Percentiles rank a stretch among this genome's conserved stretches.
phyloP scores from a whole-genome alignment of 2,888 invertebrate species.

The Hemistola chrysoprasaria region DNA sequence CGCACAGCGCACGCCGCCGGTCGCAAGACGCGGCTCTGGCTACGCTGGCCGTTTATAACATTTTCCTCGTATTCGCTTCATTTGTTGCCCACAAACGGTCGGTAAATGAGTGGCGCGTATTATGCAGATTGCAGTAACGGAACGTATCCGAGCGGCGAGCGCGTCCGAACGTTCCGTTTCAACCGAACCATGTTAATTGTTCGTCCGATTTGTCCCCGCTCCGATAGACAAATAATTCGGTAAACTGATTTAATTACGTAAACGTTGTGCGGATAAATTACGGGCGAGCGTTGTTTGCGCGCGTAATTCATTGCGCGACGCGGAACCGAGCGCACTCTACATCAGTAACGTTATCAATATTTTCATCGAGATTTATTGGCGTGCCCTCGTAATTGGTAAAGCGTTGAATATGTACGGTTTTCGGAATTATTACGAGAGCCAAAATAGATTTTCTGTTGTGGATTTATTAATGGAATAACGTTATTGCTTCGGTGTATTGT shows the following conservation, averaged over 20 bases:
- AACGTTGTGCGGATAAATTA: conserved; percentile 47
- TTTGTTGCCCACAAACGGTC: conserved; percentile 67
- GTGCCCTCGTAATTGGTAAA: conserved; percentile 52
- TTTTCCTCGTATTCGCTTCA: conserved; percentile 59
- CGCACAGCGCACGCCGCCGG: conserved; percentile 22
- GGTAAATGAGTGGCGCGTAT: conserved; percentile 65
- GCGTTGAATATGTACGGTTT: conserved; percentile 36
- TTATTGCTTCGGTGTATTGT: conserved; percentile 10
- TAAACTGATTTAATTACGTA: conserved; percentile 54
- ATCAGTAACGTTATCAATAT: conserved; percentile 61
- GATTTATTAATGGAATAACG: conserved; percentile 24
- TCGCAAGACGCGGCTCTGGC: conserved; percentile 36
- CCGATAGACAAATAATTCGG: conserved; percentile 54
- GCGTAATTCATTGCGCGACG: conserved; percentile 45
- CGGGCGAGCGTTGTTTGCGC: conserved; percentile 44
- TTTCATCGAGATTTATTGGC: conserved; percentile 64
- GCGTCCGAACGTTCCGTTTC: conserved; percentile 28
- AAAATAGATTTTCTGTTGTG: conserved; percentile 31
- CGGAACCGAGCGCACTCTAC: conserved; percentile 34
- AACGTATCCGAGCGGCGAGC: conserved; percentile 46
- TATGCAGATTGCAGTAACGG: conserved; percentile 66
- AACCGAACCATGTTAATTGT: conserved; percentile 54
- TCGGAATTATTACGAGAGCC: conserved; percentile 32
- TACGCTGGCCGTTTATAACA: conserved; percentile 46
- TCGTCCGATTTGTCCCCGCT: conserved; percentile 39